Evolutionary conservation across 1,140 invertebrate genomes (phyloP), one percentile per base, ranked within the genome.

Genomic region (Littorina saxatilis): DNA sequence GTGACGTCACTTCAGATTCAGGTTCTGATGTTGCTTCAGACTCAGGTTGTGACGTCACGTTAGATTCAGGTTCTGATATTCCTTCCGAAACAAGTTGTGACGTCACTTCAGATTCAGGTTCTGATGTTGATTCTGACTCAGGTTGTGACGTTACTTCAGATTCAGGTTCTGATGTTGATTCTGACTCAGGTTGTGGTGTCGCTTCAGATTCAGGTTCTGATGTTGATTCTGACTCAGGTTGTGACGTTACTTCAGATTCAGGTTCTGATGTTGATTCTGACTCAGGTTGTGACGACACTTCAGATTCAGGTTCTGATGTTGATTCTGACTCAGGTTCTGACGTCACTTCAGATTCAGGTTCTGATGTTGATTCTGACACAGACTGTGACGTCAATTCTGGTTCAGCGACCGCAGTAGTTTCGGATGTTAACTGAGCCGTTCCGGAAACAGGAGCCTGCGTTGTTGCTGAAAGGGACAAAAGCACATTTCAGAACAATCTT

Each of bases 1-100:
- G 78, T 52, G 80, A 70, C 39, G 68, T 79, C 52, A 63, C 47
- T 66, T 77, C 81, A 58, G 81, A 37, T 78, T 76, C 66, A 29
- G 58, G 43, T 70, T 63, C 52, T 55, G 70, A 37, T 17, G 29
- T 39, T 2, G 52, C 35, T 63, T 76, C 72, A 40, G 79, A 35
- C 35, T 72, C 55, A 40, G 80, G 61, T 50, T 74, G 58, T 9
- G 80, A 61, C 0, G 50, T 68, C 0, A 35, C 43, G 52, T 52
- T 68, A 35, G 68, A 1, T 74, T 58, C 52, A 15, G 52, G 20
- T 37, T 79, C 79, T 73, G 40, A 52, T 2, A 23, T 66, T 27
- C 39, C 58, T 80, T 81, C 79, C 39, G 80, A 39, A 66, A 23
- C 61, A 13, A 50, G 43, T 68, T 80, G 55, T 9, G 81, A 37